Base-by-base conservation (phyloP, 2,888 invertebrate genomes). In the Tenthredo livida region DNA sequence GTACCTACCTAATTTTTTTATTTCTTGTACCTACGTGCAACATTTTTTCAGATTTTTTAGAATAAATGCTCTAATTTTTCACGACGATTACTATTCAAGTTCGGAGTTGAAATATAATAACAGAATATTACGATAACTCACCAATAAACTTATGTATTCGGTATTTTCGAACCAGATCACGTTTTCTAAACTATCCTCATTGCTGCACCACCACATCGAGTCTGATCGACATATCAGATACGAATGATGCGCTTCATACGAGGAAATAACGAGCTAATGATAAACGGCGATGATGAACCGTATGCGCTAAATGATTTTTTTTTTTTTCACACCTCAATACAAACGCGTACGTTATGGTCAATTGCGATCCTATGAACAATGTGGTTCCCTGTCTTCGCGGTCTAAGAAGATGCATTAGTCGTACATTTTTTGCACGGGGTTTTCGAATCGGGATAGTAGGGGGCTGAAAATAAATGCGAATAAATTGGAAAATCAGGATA, bases 111-210 rank as follows among this genome's bases (percentile, higher is more conserved):
- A n/a, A n/a, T 65, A 33, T 15, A 7, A 7, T 15, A 10, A 17
- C 2, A 54, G 12, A 1, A n/a, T n/a, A n/a, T n/a, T n/a, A 33
- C 54, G 10, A 47, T 2, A 73, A 86, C 87, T 87, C 84, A 87
- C 87, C 87, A 85, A 75, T 67, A 87, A 85, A 47, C 84, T 85
- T 83, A 86, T 72, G 84, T 87, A 87, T 33, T 85, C 47, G 21
- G 47, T 77, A 58, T 43, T 58, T 54, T 83, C 47, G 78, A 75
- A 86, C 85, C 84, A 78, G 73, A 84, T 82, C 15, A 80, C 50
- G 43, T 85, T 29, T 47, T 84, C 75, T 61, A 47, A 73, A 75
- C 84, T 86, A 37, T 7, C 7, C 73, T 61, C 84, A 33, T 33
- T 77, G 70, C 85, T 50, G 9, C 82, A 75, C 77, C 72, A 78